Evolutionary conservation across 2,113 vertebrate genomes (phyloP).

Genomic region (Furnarius figulus): DNA sequence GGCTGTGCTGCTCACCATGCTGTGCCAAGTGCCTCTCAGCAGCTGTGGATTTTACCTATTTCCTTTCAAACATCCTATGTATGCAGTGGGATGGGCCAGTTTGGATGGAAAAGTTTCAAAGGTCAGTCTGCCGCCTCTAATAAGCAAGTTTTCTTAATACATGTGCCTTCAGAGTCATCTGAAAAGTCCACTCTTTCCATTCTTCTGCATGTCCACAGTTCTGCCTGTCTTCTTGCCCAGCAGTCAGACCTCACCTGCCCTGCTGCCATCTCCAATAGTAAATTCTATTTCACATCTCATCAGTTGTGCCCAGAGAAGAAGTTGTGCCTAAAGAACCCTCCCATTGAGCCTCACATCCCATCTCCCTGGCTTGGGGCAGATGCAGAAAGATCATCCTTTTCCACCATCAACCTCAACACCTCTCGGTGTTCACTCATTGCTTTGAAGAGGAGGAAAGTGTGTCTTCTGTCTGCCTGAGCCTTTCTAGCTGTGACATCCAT

Average conservation of each 20-base stretch:
- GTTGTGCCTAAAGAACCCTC: not conserved
- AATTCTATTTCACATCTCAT: not conserved
- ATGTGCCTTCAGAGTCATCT: not conserved
- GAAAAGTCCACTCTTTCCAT: not conserved
- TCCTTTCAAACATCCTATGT: not conserved
- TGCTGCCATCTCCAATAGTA: not conserved
- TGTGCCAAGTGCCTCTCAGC: not conserved
- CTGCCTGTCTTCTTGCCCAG: not conserved
- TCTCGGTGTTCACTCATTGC: not conserved
- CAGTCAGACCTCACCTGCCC: not conserved
- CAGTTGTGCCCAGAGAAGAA: not conserved
- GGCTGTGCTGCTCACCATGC: not conserved
- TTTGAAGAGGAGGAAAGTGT: not conserved
- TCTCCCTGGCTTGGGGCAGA: not conserved
- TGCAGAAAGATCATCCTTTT: not conserved
- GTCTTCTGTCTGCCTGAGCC: not conserved
- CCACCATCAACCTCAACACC: not conserved
- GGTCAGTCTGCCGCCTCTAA: not conserved
- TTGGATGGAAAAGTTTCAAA: accelerated
- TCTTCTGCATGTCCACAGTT: not conserved
- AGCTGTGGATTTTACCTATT: not conserved
- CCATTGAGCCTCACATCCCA: not conserved
- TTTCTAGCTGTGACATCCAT: not conserved
- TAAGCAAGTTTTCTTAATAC: not conserved
- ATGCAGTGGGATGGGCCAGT: not conserved